phyloP scores from a whole-genome alignment of 2,888 invertebrate genomes.

The Troglohyphantes excavatus region DNA sequence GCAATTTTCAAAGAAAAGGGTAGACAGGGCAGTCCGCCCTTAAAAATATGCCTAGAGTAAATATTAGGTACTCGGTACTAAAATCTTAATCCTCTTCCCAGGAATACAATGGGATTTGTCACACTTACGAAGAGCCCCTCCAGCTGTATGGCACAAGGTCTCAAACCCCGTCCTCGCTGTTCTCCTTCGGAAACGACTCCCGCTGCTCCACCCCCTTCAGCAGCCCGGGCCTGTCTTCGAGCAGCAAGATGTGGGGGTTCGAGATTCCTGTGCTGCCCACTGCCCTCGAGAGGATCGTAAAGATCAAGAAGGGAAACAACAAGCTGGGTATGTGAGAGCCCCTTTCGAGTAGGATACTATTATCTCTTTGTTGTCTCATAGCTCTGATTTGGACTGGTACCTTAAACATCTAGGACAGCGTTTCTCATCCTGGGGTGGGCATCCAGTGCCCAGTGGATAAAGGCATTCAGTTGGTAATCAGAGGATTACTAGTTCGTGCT shows the following conservation, averaged over 20 bases:
- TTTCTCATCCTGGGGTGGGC: no score
- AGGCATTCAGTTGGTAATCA: no score
- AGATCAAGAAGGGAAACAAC: conserved; percentile 85
- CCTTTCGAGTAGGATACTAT: no score
- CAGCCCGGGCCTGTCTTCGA: conserved; percentile 71
- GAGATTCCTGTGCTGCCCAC: conserved; percentile 83
- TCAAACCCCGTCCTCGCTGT: conserved; percentile 78
- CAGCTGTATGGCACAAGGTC: conserved; percentile 62
- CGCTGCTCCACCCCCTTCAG: conserved; percentile 79
- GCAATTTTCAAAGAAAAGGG: no score
- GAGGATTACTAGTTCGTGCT: no score
- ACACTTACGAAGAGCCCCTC: conserved; percentile 61
- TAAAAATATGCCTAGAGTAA: no score
- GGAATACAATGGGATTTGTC: conserved; percentile 73
- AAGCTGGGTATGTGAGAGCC: conserved; percentile 84
- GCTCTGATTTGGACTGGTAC: no score
- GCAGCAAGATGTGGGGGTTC: conserved; percentile 69
- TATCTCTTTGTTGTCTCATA: no score
- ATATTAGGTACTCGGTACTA: no score
- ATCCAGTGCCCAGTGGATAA: no score
- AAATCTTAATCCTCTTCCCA: conserved; percentile 7
- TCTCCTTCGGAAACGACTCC: conserved; percentile 78
- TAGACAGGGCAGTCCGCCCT: no score
- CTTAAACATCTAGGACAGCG: no score
- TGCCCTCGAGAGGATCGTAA: conserved; percentile 85